These are phyloP conservation scores for Atrina japonica DNA, from an alignment of 2,888 invertebrate species.

Conservation along the genomic window DNA sequence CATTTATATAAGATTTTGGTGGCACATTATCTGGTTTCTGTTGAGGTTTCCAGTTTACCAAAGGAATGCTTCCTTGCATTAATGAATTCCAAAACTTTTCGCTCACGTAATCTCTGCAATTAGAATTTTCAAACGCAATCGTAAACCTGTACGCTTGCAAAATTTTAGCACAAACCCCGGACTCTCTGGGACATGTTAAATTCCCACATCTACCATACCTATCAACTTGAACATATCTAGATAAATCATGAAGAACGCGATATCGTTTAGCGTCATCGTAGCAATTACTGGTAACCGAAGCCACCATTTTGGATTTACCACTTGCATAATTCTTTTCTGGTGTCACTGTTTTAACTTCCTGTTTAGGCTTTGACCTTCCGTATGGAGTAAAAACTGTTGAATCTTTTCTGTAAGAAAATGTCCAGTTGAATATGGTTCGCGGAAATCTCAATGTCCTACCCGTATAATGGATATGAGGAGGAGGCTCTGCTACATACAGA, in stretches of 20 bases:
- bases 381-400: constrained; percentile 34
- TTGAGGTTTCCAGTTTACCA: constrained; percentile 45
- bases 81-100: constrained; percentile 51
- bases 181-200: constrained; percentile 13
- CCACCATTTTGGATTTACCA: constrained; percentile 29
- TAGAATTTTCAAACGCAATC: constrained; percentile 48
- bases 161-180: constrained; percentile 29
- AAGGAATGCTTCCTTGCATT: constrained; percentile 38
- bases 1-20: constrained; percentile 48
- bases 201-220: constrained; percentile 44
- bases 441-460: constrained; percentile 13
- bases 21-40: constrained; percentile 18
- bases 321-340: too few relatives aligned
- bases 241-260: constrained; percentile 30
- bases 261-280: constrained; percentile 35
- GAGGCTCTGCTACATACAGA: constrained; percentile 18
- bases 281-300: constrained; percentile 46
- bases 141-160: constrained; percentile 44
- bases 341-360: neutral
- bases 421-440: constrained; percentile 48
- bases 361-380: constrained; percentile 7
- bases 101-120: constrained; percentile 46
- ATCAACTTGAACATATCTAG: constrained; percentile 36
- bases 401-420: constrained; percentile 42
- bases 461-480: constrained; percentile 16